Conservation (phyloP, 2,888 invertebrate species). For the Caenorhabditis imperialis region DNA sequence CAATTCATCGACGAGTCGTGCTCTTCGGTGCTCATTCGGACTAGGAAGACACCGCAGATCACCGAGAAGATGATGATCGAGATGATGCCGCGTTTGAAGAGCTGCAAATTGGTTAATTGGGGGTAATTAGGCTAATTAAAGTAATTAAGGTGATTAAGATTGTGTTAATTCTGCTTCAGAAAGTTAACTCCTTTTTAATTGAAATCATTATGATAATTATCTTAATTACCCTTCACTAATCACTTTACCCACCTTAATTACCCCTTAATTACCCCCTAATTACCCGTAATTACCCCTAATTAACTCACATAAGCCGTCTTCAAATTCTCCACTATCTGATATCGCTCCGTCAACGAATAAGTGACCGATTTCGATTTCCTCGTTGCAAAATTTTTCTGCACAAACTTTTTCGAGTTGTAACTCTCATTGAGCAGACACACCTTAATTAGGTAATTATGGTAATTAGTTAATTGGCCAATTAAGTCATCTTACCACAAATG, state of each 20-base stretch:
- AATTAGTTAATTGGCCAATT: neutral
- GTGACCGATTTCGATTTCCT: constrained; percentile 16
- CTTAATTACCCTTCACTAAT: no score
- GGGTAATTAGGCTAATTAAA: no score
- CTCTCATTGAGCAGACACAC: constrained; percentile 51
- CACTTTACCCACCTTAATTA: no score
- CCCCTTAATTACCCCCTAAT: no score
- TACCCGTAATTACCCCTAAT: neutral
- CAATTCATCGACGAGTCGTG: constrained; percentile 56
- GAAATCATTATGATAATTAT: no score
- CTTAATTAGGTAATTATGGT: constrained; percentile 13
- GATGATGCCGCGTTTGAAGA: constrained; percentile 59
- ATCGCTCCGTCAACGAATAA: constrained; percentile 56
- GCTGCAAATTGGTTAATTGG: constrained; percentile 32
- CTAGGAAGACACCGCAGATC: constrained; percentile 54
- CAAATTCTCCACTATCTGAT: constrained; percentile 58
- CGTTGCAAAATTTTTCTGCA: constrained; percentile 31
- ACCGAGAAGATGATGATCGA: constrained; percentile 55
- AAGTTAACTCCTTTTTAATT: no score
- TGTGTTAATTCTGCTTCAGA: no score
- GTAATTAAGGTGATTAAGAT: no score
- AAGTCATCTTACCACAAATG: constrained; percentile 50
- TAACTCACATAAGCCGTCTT: constrained; percentile 55
- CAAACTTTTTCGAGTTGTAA: constrained; percentile 51
- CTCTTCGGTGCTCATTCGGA: constrained; percentile 42